Evolutionary conservation across 2,888 invertebrate species (phyloP).

Genomic region (Rhamnusium bicolor): DNA sequence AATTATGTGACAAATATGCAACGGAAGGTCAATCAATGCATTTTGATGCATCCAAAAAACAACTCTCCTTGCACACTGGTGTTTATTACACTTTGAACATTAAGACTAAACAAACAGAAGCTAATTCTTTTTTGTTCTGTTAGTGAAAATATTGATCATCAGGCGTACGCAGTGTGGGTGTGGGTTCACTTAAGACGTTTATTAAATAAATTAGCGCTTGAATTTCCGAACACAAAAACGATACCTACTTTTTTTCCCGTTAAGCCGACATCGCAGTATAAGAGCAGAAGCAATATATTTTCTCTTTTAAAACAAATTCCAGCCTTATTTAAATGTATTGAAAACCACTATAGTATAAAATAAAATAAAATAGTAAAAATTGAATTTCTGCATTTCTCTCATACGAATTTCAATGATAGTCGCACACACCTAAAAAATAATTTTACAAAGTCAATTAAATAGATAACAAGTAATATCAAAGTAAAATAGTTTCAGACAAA

Average conservation of each 20-base stretch:
- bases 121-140: background rate
- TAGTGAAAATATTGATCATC: background rate
- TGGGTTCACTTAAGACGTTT: background rate
- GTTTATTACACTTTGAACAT: background rate
- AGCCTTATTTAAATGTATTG: no score
- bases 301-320: no score
- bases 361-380: no score
- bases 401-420: no score
- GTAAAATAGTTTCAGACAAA: no score
- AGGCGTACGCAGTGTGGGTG: background rate
- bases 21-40: background rate
- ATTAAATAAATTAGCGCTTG: background rate
- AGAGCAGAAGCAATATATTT: background rate
- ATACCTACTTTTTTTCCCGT: background rate
- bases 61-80: slow-evolving; percentile 5
- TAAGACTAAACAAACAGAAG: no score
- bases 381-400: no score
- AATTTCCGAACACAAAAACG: background rate
- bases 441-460: no score
- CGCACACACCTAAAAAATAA: no score
- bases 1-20: slow-evolving; percentile 5
- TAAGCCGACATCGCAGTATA: background rate
- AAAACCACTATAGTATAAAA: no score
- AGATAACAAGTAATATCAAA: no score
- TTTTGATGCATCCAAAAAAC: slow-evolving; percentile 4